Percentiles rank a stretch among this genome's conserved stretches.
Evolutionary conservation across 2,113 vertebrate genomes (phyloP).

Genomic region (Oenanthe oenanthe): DNA sequence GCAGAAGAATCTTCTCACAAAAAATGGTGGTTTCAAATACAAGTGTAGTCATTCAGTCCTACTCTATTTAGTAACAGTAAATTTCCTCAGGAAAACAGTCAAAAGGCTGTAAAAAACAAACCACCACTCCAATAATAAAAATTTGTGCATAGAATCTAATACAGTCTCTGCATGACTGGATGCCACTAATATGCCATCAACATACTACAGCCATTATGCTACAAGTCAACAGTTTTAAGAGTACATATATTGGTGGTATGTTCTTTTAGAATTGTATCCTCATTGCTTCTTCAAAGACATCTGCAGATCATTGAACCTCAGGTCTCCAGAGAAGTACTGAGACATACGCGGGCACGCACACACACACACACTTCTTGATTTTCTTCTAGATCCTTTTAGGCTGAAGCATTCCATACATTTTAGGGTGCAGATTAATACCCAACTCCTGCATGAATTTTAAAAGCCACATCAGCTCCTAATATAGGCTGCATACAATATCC

Average conservation of each 20-base stretch:
- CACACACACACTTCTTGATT: conserved; percentile 28
- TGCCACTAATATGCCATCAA: conserved; percentile 52
- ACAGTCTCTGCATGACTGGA: conserved; percentile 57
- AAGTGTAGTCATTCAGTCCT: conserved; percentile 15
- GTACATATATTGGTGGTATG: conserved; percentile 45
- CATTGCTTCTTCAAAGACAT: conserved; percentile 61
- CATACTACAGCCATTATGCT: conserved; percentile 55
- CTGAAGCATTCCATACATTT: conserved; percentile 61
- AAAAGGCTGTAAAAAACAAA: conserved; percentile 56
- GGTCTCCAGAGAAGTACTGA: conserved; percentile 45
- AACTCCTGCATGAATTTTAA: conserved; percentile 67
- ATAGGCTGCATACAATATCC: conserved; percentile 72
- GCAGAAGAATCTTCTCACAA: conserved; percentile 26
- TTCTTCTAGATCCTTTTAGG: conserved; percentile 68
- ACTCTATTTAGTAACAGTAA: conserved; percentile 36
- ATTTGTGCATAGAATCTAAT: conserved; percentile 67
- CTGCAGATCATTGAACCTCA: conserved; percentile 26
- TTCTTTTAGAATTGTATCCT: conserved; percentile 58
- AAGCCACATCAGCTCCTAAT: conserved; percentile 73
- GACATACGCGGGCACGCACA: neutral
- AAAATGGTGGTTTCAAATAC: conserved; percentile 52
- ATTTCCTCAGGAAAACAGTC: conserved; percentile 59
- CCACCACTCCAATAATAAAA: conserved; percentile 38
- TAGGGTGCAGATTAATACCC: conserved; percentile 62
- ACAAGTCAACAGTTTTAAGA: conserved; percentile 56